A percentile compares a stretch with the other conserved stretches of the same genome.
These are phyloP conservation scores for Enteromius paludinosus DNA, from an alignment of 2,797 vertebrate genomes.

Conservation along the genomic window DNA sequence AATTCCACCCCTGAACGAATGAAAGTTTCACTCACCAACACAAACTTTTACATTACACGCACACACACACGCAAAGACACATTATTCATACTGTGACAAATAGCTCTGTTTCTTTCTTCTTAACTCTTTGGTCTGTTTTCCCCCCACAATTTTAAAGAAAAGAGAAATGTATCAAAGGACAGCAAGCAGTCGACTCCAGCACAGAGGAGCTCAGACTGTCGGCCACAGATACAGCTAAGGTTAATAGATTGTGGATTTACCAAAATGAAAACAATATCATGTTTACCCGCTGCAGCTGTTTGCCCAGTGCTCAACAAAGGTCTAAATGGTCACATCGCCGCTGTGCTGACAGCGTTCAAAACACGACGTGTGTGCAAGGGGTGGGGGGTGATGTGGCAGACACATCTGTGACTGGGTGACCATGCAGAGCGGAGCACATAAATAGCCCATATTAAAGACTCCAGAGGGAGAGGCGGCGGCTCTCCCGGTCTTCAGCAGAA, in stretches of 20 bases:
- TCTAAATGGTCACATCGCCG: slow-evolving; percentile 61
- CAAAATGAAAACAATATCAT: slow-evolving; percentile 60
- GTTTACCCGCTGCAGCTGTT: slow-evolving; percentile 62
- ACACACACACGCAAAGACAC: background rate
- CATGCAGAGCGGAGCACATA: slow-evolving; percentile 28
- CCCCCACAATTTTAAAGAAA: slow-evolving; percentile 28
- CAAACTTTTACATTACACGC: slow-evolving; percentile 11
- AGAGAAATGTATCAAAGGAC: slow-evolving; percentile 45
- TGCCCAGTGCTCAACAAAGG: slow-evolving; percentile 57
- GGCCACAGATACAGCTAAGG: slow-evolving; percentile 50
- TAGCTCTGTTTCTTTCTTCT: slow-evolving; percentile 22
- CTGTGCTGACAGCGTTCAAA: slow-evolving; percentile 64
- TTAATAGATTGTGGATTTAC: slow-evolving; percentile 58
- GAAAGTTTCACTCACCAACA: slow-evolving; percentile 1
- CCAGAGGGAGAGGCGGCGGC: slow-evolving; percentile 51
- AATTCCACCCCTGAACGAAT: slow-evolving; percentile 10
- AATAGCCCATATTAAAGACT: slow-evolving; percentile 48
- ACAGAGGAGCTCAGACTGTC: slow-evolving; percentile 42
- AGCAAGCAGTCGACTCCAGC: slow-evolving; percentile 51
- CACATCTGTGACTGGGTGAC: slow-evolving; percentile 48
- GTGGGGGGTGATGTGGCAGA: slow-evolving; percentile 31
- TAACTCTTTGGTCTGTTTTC: slow-evolving; percentile 32
- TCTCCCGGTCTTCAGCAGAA: slow-evolving; percentile 52
- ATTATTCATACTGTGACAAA: slow-evolving; percentile 39
- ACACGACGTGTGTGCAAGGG: slow-evolving; percentile 39